Evolutionary conservation across 1,140 invertebrate species (phyloP), one percentile per base, ranked within the genome.

Genomic region (Artemia franciscana): DNA sequence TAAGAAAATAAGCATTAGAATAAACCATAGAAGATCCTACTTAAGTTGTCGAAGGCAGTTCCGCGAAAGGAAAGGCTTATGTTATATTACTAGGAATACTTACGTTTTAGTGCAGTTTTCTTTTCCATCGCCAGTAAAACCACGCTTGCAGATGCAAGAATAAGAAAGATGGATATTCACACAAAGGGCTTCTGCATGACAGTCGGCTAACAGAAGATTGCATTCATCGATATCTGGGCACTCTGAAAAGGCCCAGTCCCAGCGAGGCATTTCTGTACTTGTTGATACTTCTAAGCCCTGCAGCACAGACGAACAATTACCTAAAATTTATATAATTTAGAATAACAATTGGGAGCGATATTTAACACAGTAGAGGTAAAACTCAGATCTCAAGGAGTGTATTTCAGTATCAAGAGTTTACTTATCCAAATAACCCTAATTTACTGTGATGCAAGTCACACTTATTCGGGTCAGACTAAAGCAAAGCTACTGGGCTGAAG

Each of bases 161-260:
- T 84, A 96, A 2, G 88, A 90, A 0, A 88, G 88, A 67, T 88
- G 83, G 0, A 88, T 93, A 70, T 96, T 95, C 3, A 83, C 86
- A 72, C 92, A 97, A 24, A 84, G 82, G 1, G 91, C 91, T 71
- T 95, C 83, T 57, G 79, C 74, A 71, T 95, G 90, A 71, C 92
- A 96, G 68, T 91, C 82, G 67, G 92, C 84, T 2, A 93, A 72
- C 0, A 81, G 82, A 4, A 94, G 76, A 1, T 81, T 81, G 70
- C 92, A 97, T 74, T 97, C 91, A 70, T 97, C 87, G 0, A 96
- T 85, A 71, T 95, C 91, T 0, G 91, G 90, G 73, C 91, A 96
- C 64, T 84, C 80, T 1, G 85, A 84, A 67, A 94, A 95, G 0
- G 89, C 86, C 91, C 91, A 95, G 1, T 73, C 73, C 0, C 62